These are phyloP conservation scores for Parapsyche elsis DNA, from an alignment of 1,140 invertebrate species.

Conservation along the genomic window DNA sequence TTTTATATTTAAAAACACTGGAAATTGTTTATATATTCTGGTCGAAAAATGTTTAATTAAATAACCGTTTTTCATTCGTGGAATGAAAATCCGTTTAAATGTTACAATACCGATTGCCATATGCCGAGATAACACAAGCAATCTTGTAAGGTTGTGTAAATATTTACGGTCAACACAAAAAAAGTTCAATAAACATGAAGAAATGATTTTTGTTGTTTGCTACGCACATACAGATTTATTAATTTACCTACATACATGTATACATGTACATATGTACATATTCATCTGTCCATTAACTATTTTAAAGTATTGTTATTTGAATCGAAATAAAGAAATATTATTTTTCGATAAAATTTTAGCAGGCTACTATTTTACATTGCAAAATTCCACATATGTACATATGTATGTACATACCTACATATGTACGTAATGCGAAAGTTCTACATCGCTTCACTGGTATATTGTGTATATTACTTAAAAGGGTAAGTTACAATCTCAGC, in stretches of 20 bases:
- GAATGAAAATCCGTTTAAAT: too few relatives aligned
- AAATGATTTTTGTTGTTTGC: background rate
- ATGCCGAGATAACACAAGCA: background rate
- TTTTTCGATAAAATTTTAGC: too few relatives aligned
- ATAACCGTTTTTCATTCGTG: background rate
- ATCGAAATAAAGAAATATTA: too few relatives aligned
- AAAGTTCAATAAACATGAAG: background rate
- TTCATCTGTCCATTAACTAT: background rate
- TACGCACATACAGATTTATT: background rate
- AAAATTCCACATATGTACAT: too few relatives aligned
- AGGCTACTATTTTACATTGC: too few relatives aligned
- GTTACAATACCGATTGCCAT: too few relatives aligned
- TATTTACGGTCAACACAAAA: background rate
- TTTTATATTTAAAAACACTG: too few relatives aligned
- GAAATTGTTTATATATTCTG: too few relatives aligned
- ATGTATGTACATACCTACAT: too few relatives aligned
- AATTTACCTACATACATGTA: background rate
- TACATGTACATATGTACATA: background rate
- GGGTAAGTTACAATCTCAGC: background rate
- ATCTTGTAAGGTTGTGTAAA: background rate
- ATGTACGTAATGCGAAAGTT: too few relatives aligned
- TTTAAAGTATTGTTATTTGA: too few relatives aligned
- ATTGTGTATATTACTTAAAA: conserved; percentile 14
- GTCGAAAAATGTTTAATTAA: background rate
- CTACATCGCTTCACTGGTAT: too few relatives aligned